Evolutionary conservation across 2,113 vertebrate species (phyloP).

Genomic region (Corythoichthys haematopterus): DNA sequence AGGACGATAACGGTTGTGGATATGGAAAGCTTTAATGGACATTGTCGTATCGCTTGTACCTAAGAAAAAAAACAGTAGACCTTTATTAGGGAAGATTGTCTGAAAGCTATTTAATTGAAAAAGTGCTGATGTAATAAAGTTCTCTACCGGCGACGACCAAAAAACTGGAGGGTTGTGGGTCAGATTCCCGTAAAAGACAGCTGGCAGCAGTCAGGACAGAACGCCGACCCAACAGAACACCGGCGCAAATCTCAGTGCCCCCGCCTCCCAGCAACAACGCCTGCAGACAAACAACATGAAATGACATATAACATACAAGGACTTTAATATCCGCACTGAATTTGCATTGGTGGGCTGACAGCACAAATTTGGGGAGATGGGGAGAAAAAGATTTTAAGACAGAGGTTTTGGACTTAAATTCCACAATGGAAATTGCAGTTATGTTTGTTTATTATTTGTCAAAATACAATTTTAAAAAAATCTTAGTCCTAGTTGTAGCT

Average conservation of each 20-base stretch:
- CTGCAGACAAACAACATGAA: constrained; percentile 51
- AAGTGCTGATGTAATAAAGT: neutral
- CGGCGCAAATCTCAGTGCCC: constrained; percentile 74
- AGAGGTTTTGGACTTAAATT: too few relatives aligned
- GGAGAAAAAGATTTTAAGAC: too few relatives aligned
- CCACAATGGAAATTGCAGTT: too few relatives aligned
- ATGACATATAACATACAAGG: neutral
- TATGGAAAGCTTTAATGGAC: constrained; percentile 32
- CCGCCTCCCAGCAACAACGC: constrained; percentile 65
- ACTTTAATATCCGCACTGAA: too few relatives aligned
- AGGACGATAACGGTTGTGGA: constrained; percentile 65
- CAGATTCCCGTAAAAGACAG: constrained; percentile 55
- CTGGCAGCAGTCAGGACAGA: constrained; percentile 78
- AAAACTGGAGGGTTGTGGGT: constrained; percentile 17
- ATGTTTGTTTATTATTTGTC: neutral
- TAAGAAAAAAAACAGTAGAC: constrained; percentile 7
- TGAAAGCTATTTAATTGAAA: too few relatives aligned
- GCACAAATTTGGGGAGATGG: too few relatives aligned
- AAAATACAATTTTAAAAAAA: neutral
- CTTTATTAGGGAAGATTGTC: neutral
- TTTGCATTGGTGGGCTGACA: too few relatives aligned
- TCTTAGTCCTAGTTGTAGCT: neutral
- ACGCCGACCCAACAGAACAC: constrained; percentile 72
- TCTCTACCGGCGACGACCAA: constrained; percentile 63
- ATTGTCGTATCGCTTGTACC: neutral